Evolutionary conservation across 2,113 vertebrate species (phyloP).

Genomic region (Pseudorasbora parva): DNA sequence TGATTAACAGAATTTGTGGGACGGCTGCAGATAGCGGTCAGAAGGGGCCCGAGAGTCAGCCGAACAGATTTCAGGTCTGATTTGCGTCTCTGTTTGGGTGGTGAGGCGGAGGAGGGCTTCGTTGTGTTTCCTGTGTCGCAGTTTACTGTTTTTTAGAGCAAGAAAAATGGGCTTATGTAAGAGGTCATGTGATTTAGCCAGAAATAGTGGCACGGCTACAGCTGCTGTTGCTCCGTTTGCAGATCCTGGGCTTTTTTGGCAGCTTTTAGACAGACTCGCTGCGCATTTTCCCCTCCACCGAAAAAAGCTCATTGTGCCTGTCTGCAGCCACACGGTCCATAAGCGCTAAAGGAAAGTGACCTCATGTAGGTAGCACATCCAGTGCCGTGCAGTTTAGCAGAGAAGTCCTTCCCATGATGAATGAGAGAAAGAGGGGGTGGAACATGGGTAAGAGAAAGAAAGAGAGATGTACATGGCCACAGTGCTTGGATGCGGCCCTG

Average conservation of each 20-base stretch:
- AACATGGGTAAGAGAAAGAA: conserved; percentile 1
- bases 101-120: conserved; percentile 48
- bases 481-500: conserved; percentile 32
- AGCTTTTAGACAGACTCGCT: conserved; percentile 75
- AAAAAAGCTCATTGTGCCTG: conserved; percentile 56
- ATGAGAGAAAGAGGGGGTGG: conserved; percentile 33
- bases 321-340: not conserved
- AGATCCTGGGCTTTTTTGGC: conserved; percentile 78
- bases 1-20: conserved; percentile 70
- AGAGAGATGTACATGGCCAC: conserved; percentile 64
- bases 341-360: not conserved
- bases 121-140: conserved; percentile 81
- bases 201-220: conserved; percentile 84
- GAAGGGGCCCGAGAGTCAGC: conserved; percentile 61
- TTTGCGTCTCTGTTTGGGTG: conserved; percentile 44
- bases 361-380: not conserved
- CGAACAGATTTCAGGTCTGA: conserved; percentile 68
- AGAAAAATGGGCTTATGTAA: conserved; percentile 87
- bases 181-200: conserved; percentile 82
- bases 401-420: conserved; percentile 7
- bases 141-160: conserved; percentile 86
- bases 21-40: conserved; percentile 54
- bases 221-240: conserved; percentile 81
- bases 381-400: conserved; percentile 7
- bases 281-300: conserved; percentile 61